Base-by-base conservation (phyloP, 1,140 invertebrate genomes). In the Agraylea sexmaculata region DNA sequence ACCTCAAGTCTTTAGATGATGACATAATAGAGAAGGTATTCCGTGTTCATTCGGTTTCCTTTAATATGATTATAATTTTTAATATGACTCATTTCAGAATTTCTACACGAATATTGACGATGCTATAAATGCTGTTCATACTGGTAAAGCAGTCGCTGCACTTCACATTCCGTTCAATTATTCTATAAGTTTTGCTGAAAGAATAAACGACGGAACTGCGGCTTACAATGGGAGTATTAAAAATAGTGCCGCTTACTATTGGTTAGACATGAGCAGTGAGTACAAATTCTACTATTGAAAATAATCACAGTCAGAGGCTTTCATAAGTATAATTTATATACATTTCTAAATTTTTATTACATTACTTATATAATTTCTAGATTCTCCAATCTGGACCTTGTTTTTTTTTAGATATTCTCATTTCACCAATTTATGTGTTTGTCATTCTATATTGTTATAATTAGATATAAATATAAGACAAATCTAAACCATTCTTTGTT, bases 101-200 rank as follows among this genome's bases (percentile, higher is more conserved):
- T 68, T 60, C 49, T 80, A 70, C 50, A 54, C 70, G 10, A 55
- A 67, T 16, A 52, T 73, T 1, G 59, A 70, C 2, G 63, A 69
- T 18, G 84, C 83, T 0, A 59, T 69, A 2, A 36, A 61, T 0
- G 75, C 73, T 1, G 76, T 87, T 0, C 58, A 62, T 6, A 61
- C 60, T 0, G 82, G 80, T 0, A 53, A 73, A 20, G 63, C 75
- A 1, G 75, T 79, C 54, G 88, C 81, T 1, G 72, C 79, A 1
- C 58, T 93, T 17, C 64, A 77, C 44, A 80, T 93, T 50, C 56
- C 70, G 0, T 52, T 60, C 18, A 89, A 89, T 58, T 93, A 89
- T 56, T 82, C 87, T 0, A 51, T 63, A 16, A 70, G 77, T 4
- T 57, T 84, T 0, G 58, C 71, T 15, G 53, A 60, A 2, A 57